Percentiles rank a stretch among this genome's conserved stretches.
Conservation (phyloP, 2,888 invertebrate genomes). For the Caenorhabditis doughertyi region DNA sequence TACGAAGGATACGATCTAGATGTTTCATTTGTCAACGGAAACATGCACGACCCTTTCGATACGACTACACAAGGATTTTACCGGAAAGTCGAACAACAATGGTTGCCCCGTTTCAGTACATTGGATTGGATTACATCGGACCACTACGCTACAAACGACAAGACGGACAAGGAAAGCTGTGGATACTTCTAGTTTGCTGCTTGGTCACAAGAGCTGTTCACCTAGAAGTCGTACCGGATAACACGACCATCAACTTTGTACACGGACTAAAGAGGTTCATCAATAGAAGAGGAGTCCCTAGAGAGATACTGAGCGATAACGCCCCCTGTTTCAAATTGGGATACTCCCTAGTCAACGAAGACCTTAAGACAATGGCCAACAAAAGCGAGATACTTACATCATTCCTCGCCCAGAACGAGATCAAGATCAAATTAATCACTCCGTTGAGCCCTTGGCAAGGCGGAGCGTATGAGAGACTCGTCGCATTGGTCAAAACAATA, state of each 20-base stretch:
- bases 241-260: not conserved
- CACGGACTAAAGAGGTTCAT: slow-evolving; percentile 36
- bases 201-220: slow-evolving; percentile 17
- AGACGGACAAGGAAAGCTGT: not conserved
- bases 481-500: not conserved
- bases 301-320: slow-evolving; percentile 81
- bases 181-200: no score
- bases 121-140: slow-evolving; percentile 27
- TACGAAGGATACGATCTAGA: not conserved
- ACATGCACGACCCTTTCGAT: not conserved
- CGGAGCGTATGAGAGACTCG: not conserved
- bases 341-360: not conserved
- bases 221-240: slow-evolving; percentile 6
- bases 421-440: not conserved
- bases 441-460: not conserved
- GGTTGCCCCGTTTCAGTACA: not conserved
- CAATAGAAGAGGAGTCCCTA: slow-evolving; percentile 81
- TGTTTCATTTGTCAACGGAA: not conserved
- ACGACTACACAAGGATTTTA: not conserved
- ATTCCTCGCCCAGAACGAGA: not conserved
- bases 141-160: not conserved
- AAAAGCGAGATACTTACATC: not conserved
- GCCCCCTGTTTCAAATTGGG: slow-evolving; percentile 82
- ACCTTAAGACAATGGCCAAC: not conserved
- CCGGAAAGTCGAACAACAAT: not conserved